Evolutionary conservation across 2,113 vertebrate genomes (phyloP).

Genomic region (Ophiodon elongatus): DNA sequence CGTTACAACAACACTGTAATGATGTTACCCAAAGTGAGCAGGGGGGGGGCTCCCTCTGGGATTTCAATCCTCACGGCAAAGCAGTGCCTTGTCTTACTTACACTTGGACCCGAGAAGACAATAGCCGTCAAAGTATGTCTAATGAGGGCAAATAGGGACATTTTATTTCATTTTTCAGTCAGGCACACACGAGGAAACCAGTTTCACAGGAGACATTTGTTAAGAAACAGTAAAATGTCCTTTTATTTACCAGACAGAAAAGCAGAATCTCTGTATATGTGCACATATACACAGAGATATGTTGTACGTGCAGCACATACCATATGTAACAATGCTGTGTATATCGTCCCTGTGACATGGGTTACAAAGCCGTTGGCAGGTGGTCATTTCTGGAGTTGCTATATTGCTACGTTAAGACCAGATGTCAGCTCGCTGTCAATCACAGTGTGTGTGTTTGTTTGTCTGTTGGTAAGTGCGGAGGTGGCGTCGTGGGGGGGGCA

Average conservation of each 20-base stretch:
- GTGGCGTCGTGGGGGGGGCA: not conserved
- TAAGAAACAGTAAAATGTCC: not conserved
- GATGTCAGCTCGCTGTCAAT: slow-evolving; percentile 28
- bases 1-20: slow-evolving; percentile 29
- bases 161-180: not conserved
- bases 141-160: not conserved
- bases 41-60: slow-evolving; percentile 21
- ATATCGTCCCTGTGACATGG: not conserved
- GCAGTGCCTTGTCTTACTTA: slow-evolving; percentile 38
- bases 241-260: slow-evolving; percentile 6
- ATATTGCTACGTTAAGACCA: slow-evolving; percentile 12
- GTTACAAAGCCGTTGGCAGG: slow-evolving; percentile 10
- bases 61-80: slow-evolving; percentile 17
- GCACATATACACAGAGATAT: not conserved
- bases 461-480: not conserved
- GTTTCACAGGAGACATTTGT: not conserved
- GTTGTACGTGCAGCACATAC: not conserved
- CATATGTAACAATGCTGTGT: not conserved
- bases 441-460: not conserved
- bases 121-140: slow-evolving; percentile 22
- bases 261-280: not conserved
- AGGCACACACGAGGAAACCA: not conserved
- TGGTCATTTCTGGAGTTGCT: slow-evolving; percentile 20
- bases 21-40: slow-evolving; percentile 32
- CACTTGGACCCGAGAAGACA: not conserved